A percentile compares a stretch with the other conserved stretches of the same genome.
Evolutionary conservation across 2,888 invertebrate species (phyloP).

Genomic region (Cantharis nigra): DNA sequence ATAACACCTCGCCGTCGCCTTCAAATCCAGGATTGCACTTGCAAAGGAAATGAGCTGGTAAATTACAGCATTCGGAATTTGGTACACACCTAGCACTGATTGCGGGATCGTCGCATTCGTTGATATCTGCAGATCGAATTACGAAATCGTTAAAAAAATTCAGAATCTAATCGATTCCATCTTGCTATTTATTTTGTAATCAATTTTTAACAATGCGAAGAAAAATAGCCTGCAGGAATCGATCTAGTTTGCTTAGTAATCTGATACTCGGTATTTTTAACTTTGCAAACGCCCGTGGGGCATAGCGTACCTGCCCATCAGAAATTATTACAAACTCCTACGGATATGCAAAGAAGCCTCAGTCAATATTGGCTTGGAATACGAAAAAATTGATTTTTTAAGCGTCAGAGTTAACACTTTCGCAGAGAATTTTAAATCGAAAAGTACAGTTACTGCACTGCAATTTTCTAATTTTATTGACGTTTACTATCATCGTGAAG

Average conservation of each 20-base stretch:
- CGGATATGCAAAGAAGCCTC: neutral
- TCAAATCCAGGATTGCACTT: constrained; percentile 90
- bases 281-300: neutral
- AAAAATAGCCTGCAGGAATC: neutral
- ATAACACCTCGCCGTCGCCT: constrained; percentile 88
- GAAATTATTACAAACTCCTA: neutral
- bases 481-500: neutral
- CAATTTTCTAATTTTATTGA: constrained; percentile 13
- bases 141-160: neutral
- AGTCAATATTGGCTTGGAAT: neutral
- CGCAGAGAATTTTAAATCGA: neutral
- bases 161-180: neutral
- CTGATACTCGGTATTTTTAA: neutral
- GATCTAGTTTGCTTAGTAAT: neutral
- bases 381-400: neutral
- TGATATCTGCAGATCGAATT: constrained; percentile 73
- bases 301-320: neutral
- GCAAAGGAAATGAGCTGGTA: constrained; percentile 92
- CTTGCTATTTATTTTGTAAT: constrained; percentile 22
- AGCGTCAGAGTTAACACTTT: neutral
- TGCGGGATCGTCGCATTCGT: constrained; percentile 90
- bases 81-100: constrained; percentile 84
- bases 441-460: constrained; percentile 19
- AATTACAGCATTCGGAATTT: constrained; percentile 93
- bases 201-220: constrained; percentile 6